phyloP scores from a whole-genome alignment of 2,888 invertebrate species.

The Heliconius ethilla region DNA sequence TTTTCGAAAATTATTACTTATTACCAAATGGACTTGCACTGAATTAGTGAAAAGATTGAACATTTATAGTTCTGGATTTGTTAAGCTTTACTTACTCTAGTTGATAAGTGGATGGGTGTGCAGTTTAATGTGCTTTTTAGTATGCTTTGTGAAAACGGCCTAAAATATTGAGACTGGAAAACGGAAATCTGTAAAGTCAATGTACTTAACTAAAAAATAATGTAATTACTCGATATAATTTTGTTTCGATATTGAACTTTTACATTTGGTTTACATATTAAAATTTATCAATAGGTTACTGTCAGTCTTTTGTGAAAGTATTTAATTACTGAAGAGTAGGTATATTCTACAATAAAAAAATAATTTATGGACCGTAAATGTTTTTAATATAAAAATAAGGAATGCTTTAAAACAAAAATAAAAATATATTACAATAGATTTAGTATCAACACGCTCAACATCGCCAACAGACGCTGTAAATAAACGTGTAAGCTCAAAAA shows the following conservation, averaged over 20 bases:
- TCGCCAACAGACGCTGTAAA: neutral
- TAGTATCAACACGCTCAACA: conserved; percentile 14
- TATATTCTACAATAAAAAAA: no score
- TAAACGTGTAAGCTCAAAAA: conserved; percentile 19
- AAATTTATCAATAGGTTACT: neutral
- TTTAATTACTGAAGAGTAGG: neutral
- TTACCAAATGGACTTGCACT: neutral
- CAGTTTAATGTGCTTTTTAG: neutral
- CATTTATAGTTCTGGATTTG: no score
- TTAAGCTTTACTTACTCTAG: neutral
- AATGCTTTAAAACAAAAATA: neutral
- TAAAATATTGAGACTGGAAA: conserved; percentile 1
- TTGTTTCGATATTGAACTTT: neutral
- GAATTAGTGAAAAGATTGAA: no score
- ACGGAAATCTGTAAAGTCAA: neutral
- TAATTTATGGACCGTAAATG: neutral
- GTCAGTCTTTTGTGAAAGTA: neutral
- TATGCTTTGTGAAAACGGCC: neutral
- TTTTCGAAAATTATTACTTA: neutral
- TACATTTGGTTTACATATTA: neutral
- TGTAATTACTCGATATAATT: neutral
- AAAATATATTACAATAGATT: neutral
- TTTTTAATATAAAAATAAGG: neutral
- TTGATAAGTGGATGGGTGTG: neutral
- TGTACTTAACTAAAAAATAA: neutral